Evolutionary conservation across 2,888 invertebrate species (phyloP), one percentile per base, ranked within the genome.

Genomic region (Tribolium freemani): DNA sequence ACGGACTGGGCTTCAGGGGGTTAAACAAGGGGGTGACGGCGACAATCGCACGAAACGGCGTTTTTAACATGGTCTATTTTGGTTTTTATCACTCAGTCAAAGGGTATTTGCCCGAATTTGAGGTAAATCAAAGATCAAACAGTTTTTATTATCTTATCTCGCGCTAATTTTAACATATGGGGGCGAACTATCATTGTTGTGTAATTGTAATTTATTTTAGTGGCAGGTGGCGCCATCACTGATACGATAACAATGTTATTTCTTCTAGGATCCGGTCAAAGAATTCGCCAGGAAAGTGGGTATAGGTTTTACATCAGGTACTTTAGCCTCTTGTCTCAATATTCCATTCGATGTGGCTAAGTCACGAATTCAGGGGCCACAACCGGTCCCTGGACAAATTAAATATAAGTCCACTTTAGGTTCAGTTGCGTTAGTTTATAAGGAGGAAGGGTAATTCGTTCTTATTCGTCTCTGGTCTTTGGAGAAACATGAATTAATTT

Each of bases 331-430:
- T 3, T 91, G 93, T 78, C 88, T 94, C 54, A 98, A 98, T 86
- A 97, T 97, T 87, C 98, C 98, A 4, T 97, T 97, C 86, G 98
- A 98, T 85, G 98, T 98, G 26, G 98, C 96, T 20, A 98, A 98
- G 87, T 96, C 96, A 78, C 90, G 98, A 64, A 98, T 98, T 78
- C 98, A 98, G 86, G 97, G 96, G 0, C 96, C 97, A 0, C 96
- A 96, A 84, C 94, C 94, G 0, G 87, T 89, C 1, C 87, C 90
- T 0, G 93, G 92, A 0, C 80, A 90, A 73, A 90, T 95, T 56
- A 95, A 96, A 83, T 98, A 98, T 83, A 90, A 88, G 38, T 90
- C 92, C 16, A 96, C 96, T 0, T 87, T 94, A 54, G 90, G 90
- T 30, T 90, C 96, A 0, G 91, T 98, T 50, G 81, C 82, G 0